These are phyloP conservation scores for Steinernema khuongi DNA, from an alignment of 1,140 invertebrate species.

Conservation along the genomic window DNA sequence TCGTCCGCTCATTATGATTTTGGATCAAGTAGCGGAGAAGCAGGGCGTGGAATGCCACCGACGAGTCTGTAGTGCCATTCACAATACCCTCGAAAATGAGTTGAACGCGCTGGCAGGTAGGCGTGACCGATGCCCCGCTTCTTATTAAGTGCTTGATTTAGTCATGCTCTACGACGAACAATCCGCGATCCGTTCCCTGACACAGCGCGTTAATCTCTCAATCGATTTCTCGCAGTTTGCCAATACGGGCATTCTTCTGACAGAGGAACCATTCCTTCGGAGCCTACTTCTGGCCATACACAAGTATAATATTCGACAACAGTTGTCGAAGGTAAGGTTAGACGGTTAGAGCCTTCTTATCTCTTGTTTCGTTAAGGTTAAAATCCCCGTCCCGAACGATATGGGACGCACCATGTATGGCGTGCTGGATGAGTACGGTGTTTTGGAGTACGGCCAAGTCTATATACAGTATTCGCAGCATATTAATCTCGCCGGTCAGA, in stretches of 20 bases:
- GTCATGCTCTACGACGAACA: constrained; percentile 47
- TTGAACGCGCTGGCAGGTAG: constrained; percentile 38
- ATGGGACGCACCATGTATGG: constrained; percentile 59
- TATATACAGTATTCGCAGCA: constrained; percentile 58
- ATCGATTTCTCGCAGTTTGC: constrained; percentile 46
- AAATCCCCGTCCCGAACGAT: constrained; percentile 53
- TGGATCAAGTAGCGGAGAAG: constrained; percentile 57
- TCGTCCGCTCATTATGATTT: constrained; percentile 59
- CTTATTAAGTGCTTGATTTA: constrained; percentile 37
- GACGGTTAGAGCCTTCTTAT: not conserved
- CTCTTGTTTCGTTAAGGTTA: constrained; percentile 40
- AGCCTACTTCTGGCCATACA: constrained; percentile 49
- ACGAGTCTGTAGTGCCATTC: constrained; percentile 46
- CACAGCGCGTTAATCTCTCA: constrained; percentile 45
- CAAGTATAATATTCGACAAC: constrained; percentile 40
- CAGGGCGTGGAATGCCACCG: constrained; percentile 37
- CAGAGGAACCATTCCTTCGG: constrained; percentile 58
- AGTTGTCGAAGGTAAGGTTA: constrained; percentile 35
- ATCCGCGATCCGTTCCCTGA: constrained; percentile 44
- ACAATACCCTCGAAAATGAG: constrained; percentile 51
- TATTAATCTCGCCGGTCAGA: constrained; percentile 26
- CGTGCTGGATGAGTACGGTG: constrained; percentile 58
- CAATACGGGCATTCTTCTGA: constrained; percentile 44
- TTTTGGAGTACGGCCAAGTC: constrained; percentile 59
- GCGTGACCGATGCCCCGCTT: constrained; percentile 32